Conservation (phyloP, 2,888 invertebrate genomes). For the Choreutis nemorana region DNA sequence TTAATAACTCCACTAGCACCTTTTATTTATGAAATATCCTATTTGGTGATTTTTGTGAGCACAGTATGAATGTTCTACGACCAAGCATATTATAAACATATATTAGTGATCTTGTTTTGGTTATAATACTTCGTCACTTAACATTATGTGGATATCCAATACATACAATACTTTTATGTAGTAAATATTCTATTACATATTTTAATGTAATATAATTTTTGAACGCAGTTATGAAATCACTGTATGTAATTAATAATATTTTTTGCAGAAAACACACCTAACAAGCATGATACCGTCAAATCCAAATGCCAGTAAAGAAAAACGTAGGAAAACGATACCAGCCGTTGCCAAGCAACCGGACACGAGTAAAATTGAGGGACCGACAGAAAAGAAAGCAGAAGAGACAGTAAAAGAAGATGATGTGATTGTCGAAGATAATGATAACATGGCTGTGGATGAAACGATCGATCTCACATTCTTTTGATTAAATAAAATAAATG, state of each 20-base stretch:
- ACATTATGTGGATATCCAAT: not conserved
- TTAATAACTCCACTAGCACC: conserved; percentile 34
- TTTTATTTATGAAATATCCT: conserved; percentile 50
- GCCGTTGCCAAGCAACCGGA: conserved; percentile 12
- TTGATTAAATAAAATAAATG: conserved; percentile 21
- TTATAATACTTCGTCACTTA: too few relatives aligned
- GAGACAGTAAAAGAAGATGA: conserved; percentile 6
- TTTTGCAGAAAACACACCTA: conserved; percentile 14
- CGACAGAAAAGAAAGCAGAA: conserved; percentile 6
- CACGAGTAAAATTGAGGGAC: conserved; percentile 6
- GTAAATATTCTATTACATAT: conserved; percentile 1
- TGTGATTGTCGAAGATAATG: conserved; percentile 10
- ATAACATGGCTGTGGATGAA: conserved; percentile 20
- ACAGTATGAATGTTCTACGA: too few relatives aligned
- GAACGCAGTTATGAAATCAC: not conserved
- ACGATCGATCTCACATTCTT: conserved; percentile 34
- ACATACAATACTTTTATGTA: too few relatives aligned
- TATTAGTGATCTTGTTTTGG: too few relatives aligned
- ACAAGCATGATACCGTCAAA: conserved; percentile 7
- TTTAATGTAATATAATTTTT: not conserved
- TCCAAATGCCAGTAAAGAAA: conserved; percentile 20
- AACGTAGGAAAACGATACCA: conserved; percentile 25
- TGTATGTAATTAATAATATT: not conserved
- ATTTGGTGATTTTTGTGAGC: too few relatives aligned
- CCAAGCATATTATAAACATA: too few relatives aligned